Percentiles rank a stretch among this genome's conserved stretches.
Conservation (phyloP, 2,797 vertebrate genomes). For the Coreius guichenoti region DNA sequence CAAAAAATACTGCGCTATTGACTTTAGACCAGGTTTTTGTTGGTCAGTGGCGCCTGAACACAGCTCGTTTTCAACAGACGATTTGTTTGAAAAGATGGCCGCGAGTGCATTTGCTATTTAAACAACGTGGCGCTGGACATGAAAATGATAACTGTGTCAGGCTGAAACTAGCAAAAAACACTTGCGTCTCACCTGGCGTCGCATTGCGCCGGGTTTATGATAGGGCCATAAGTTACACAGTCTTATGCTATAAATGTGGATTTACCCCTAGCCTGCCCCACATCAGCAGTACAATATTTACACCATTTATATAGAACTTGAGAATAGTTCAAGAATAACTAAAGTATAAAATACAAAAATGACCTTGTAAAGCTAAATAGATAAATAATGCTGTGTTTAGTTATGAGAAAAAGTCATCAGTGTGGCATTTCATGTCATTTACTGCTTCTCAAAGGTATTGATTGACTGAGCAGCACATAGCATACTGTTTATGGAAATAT, state of each 20-base stretch:
- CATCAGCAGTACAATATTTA: neutral
- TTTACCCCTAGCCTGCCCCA: neutral
- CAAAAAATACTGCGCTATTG: too few relatives aligned
- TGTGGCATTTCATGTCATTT: too few relatives aligned
- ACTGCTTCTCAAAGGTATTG: neutral
- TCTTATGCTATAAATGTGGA: neutral
- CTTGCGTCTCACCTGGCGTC: too few relatives aligned
- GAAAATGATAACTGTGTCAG: too few relatives aligned
- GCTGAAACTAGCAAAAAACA: too few relatives aligned
- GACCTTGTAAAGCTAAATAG: neutral
- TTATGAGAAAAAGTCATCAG: neutral
- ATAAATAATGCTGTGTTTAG: conserved; percentile 11
- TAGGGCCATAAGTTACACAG: neutral
- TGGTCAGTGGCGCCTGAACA: too few relatives aligned
- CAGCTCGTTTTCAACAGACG: too few relatives aligned
- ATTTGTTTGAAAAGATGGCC: too few relatives aligned
- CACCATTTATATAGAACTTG: neutral
- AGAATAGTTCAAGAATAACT: neutral
- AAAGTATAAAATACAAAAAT: neutral
- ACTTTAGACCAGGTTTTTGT: too few relatives aligned
- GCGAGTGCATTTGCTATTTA: too few relatives aligned
- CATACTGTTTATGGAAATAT: neutral
- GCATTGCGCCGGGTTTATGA: too few relatives aligned
- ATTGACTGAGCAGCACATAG: neutral
- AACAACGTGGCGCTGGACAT: too few relatives aligned